These are phyloP conservation scores for Lampris incognitus DNA, from an alignment of 2,113 vertebrate genomes.

Conservation along the genomic window DNA sequence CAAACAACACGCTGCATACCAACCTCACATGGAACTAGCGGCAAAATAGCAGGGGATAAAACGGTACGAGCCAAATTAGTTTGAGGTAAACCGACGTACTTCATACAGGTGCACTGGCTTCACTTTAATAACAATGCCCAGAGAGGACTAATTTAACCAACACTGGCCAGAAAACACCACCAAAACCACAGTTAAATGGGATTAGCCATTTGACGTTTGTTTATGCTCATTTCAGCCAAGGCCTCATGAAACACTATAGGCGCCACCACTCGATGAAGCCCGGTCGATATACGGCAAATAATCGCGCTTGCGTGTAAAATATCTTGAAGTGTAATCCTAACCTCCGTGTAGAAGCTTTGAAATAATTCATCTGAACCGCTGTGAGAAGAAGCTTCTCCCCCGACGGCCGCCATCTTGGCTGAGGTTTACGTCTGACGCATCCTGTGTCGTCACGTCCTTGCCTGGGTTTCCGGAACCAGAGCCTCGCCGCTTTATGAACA, in stretches of 20 bases:
- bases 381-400: constrained; percentile 71
- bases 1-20: too few relatives aligned
- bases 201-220: constrained; percentile 61
- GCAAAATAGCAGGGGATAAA: too few relatives aligned
- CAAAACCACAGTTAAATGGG: background rate
- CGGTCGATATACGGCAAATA: background rate
- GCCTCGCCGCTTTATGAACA: too few relatives aligned
- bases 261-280: fast-evolving
- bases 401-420: constrained; percentile 81
- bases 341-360: constrained; percentile 82
- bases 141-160: too few relatives aligned
- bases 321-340: constrained; percentile 3
- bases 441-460: constrained; percentile 19
- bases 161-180: too few relatives aligned
- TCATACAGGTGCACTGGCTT: too few relatives aligned
- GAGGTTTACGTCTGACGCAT: constrained; percentile 69
- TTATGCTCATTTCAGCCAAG: constrained; percentile 3
- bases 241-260: background rate
- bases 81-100: too few relatives aligned
- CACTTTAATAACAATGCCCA: too few relatives aligned
- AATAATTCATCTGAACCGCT: constrained; percentile 81
- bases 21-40: too few relatives aligned
- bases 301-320: background rate
- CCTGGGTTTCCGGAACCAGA: too few relatives aligned
- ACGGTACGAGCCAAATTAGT: too few relatives aligned